Conservation (phyloP, 2,888 invertebrate genomes). For the Mamestra brassicae region DNA sequence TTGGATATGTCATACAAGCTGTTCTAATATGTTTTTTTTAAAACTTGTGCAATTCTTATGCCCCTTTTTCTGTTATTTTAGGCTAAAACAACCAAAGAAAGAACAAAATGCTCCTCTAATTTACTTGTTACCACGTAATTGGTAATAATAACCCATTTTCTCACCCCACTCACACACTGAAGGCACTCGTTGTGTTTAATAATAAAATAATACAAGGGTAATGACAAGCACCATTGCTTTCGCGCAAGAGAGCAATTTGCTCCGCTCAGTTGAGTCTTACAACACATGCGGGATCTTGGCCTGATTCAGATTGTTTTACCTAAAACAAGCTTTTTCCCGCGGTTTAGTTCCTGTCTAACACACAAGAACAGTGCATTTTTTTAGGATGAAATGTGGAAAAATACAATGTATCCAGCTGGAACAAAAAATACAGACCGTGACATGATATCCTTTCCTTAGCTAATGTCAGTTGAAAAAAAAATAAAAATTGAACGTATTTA, state of each 20-base stretch:
- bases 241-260: conserved; percentile 37
- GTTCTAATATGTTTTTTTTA: no score
- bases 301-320: background rate
- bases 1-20: no score
- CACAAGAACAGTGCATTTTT: no score
- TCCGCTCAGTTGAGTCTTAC: conserved; percentile 31
- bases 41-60: no score
- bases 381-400: no score
- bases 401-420: no score
- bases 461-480: no score
- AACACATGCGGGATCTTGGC: conserved; percentile 10
- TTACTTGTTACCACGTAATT: background rate
- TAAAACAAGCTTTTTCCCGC: background rate
- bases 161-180: background rate
- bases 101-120: background rate
- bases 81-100: background rate
- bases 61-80: background rate
- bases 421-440: no score
- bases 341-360: no score
- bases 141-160: background rate
- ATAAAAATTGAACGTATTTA: no score
- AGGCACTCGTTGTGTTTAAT: conserved; percentile 1
- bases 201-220: conserved; percentile 25
- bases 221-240: conserved; percentile 37
- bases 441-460: no score